Percentiles rank a stretch among this genome's conserved stretches.
Evolutionary conservation across 2,888 invertebrate species (phyloP).

Genomic region (Pristionchus mayeri): DNA sequence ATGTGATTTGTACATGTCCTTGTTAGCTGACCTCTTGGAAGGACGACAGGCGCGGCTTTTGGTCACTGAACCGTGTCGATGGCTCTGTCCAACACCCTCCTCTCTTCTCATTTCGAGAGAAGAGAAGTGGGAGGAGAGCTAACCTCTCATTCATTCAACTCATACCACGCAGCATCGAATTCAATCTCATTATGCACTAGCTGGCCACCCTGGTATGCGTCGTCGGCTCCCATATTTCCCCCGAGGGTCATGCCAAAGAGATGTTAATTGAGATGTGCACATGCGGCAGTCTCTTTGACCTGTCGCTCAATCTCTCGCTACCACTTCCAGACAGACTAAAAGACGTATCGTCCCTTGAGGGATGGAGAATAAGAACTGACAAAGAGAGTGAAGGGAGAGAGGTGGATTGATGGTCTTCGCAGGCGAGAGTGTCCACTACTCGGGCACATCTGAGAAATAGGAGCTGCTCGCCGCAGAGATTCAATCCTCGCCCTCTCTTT

Average conservation of each 20-base stretch:
- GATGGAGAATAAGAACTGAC: slow-evolving; percentile 14
- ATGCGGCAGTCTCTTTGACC: slow-evolving; percentile 19
- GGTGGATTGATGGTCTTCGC: slow-evolving; percentile 34
- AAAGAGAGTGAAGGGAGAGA: background rate
- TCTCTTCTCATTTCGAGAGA: slow-evolving; percentile 29
- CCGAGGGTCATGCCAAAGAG: slow-evolving; percentile 19
- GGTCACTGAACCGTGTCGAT: slow-evolving; percentile 43
- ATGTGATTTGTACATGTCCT: slow-evolving; percentile 43
- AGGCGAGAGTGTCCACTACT: slow-evolving; percentile 25
- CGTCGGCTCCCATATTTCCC: slow-evolving; percentile 43
- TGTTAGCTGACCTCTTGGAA: slow-evolving; percentile 38
- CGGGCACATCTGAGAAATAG: slow-evolving; percentile 28
- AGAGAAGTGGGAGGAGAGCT: background rate
- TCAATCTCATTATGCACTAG: slow-evolving; percentile 50
- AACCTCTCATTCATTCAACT: slow-evolving; percentile 38
- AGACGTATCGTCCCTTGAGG: slow-evolving; percentile 21
- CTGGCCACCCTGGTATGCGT: slow-evolving; percentile 24
- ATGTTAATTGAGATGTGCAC: background rate
- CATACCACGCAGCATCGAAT: slow-evolving; percentile 42
- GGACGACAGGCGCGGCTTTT: slow-evolving; percentile 36
- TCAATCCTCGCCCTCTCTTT: background rate
- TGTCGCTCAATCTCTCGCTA: slow-evolving; percentile 35
- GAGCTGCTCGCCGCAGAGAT: background rate
- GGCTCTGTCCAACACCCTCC: background rate
- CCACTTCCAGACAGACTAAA: slow-evolving; percentile 2